These are phyloP conservation scores for Condylostylus longicornis DNA, from an alignment of 1,140 invertebrate genomes.

Conservation along the genomic window DNA sequence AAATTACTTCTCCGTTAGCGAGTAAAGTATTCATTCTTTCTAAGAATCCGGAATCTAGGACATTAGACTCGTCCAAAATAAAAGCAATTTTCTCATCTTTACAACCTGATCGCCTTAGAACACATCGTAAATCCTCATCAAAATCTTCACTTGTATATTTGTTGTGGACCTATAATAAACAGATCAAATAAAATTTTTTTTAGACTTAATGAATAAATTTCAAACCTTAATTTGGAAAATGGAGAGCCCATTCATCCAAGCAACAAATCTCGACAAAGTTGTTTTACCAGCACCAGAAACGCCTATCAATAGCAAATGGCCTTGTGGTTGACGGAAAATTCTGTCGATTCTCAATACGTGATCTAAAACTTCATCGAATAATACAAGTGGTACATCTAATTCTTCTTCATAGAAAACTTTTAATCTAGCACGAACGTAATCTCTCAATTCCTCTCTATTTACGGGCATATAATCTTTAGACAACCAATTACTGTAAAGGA, in stretches of 20 bases:
- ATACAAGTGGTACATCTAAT: conserved; percentile 90
- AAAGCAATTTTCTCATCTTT: conserved; percentile 99
- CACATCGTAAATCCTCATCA: conserved; percentile 92
- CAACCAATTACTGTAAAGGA: conserved; percentile 94
- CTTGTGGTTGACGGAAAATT: conserved; percentile 97
- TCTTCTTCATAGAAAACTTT: conserved; percentile 99
- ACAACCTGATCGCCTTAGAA: conserved; percentile 86
- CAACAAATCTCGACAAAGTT: conserved; percentile 94
- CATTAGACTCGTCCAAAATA: conserved; percentile 98
- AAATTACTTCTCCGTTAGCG: conserved; percentile 82
- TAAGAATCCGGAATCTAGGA: conserved; percentile 94
- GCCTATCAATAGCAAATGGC: conserved; percentile 90
- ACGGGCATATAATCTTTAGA: conserved; percentile 97
- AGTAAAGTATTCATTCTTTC: conserved; percentile 98
- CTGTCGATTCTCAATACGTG: conserved; percentile 96
- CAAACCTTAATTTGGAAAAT: conserved; percentile 98
- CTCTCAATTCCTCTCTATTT: conserved; percentile 81
- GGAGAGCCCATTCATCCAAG: conserved; percentile 98
- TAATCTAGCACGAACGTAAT: conserved; percentile 92
- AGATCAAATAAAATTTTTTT: conserved; percentile 29
- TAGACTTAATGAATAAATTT: neutral
- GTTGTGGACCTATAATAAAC: no score
- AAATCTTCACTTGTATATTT: conserved; percentile 98
- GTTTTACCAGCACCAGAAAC: conserved; percentile 98
- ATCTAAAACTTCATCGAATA: conserved; percentile 98